phyloP scores from a whole-genome alignment of 2,113 vertebrate species.

The Corythaeola cristata region DNA sequence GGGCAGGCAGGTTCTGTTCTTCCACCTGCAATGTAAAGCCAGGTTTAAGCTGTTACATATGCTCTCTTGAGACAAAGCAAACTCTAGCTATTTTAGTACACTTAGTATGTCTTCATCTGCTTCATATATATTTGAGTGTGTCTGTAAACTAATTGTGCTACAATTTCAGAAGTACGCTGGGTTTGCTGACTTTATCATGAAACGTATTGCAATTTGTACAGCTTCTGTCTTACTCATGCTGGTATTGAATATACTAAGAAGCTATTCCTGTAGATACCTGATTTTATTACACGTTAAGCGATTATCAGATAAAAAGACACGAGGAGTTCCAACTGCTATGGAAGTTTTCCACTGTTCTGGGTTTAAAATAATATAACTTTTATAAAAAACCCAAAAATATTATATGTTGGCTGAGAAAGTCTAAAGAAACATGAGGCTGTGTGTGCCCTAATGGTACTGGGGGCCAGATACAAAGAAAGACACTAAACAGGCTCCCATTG shows the following conservation, averaged over 20 bases:
- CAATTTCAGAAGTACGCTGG: not conserved
- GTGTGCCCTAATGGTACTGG: rapidly evolving
- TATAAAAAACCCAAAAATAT: not conserved
- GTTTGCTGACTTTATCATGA: not conserved
- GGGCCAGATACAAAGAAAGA: not conserved
- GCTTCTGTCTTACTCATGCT: not conserved
- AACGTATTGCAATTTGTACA: not conserved
- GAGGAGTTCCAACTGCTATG: not conserved
- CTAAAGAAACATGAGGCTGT: not conserved
- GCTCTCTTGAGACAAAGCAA: not conserved
- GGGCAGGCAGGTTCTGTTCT: not conserved
- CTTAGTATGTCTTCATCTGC: not conserved
- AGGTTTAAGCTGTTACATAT: not conserved
- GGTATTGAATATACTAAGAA: not conserved
- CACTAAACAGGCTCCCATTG: rapidly evolving
- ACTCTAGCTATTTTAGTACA: not conserved
- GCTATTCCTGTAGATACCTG: not conserved
- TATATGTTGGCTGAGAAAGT: not conserved
- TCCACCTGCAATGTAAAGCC: not conserved
- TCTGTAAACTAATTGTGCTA: not conserved
- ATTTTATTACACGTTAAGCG: not conserved
- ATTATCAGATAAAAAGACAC: not conserved
- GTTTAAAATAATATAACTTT: not conserved
- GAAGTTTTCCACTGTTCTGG: not conserved
- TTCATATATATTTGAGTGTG: not conserved